A percentile compares a stretch with the other conserved stretches of the same genome.
phyloP scores from a whole-genome alignment of 2,113 vertebrate species.

The Silurus asotus region DNA sequence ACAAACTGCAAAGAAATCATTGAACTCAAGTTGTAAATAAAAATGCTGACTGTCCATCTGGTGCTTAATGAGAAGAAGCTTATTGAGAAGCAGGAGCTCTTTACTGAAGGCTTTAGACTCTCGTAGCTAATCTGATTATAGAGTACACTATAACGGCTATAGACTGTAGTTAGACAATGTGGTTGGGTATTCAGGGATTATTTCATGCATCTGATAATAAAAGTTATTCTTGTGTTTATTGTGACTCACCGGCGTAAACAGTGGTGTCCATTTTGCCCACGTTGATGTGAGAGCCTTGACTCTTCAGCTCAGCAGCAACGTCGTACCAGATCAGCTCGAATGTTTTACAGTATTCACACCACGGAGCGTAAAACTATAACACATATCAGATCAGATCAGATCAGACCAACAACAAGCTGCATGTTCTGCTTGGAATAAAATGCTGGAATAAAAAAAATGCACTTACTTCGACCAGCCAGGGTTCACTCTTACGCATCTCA shows the following conservation, averaged over 20 bases:
- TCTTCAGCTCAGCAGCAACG: constrained; percentile 87
- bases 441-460: constrained; percentile 10
- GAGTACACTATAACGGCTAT: background rate
- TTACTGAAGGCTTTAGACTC: constrained; percentile 20
- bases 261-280: constrained; percentile 91
- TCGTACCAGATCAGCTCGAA: constrained; percentile 90
- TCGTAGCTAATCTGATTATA: constrained; percentile 52
- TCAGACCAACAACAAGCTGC: background rate
- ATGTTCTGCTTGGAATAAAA: background rate
- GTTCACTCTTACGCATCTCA: constrained; percentile 80
- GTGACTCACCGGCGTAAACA: constrained; percentile 78
- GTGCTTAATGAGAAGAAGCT: constrained; percentile 34
- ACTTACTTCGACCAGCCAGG: constrained; percentile 94
- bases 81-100: background rate
- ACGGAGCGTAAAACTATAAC: constrained; percentile 90
- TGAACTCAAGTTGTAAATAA: background rate
- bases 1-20: background rate
- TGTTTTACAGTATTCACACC: constrained; percentile 92
- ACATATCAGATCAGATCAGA: constrained; percentile 1
- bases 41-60: constrained; percentile 44
- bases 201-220: background rate
- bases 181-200: background rate
- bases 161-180: constrained; percentile 23
- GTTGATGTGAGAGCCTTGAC: constrained; percentile 84
- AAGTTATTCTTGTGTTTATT: background rate